Evolutionary conservation across 2,888 invertebrate genomes (phyloP).

Genomic region (Drosophila silvestris): DNA sequence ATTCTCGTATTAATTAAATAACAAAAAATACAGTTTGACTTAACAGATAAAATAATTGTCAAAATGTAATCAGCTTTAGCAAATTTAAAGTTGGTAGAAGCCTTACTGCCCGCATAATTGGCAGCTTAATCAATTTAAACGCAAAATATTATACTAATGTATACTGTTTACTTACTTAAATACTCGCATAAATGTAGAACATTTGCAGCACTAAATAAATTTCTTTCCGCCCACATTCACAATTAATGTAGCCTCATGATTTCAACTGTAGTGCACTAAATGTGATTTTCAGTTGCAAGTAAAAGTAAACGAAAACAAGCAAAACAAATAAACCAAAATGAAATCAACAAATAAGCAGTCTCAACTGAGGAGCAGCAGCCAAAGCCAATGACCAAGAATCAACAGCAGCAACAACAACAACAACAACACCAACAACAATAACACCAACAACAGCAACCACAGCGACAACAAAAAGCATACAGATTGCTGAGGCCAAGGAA

Average conservation of each 20-base stretch:
- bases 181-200: conserved; percentile 2
- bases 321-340: conserved; percentile 74
- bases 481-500: conserved; percentile 78
- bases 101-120: background rate
- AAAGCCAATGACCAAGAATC: conserved; percentile 78
- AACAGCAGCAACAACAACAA: conserved; percentile 52
- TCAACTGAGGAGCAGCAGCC: conserved; percentile 48
- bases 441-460: conserved; percentile 29
- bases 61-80: background rate
- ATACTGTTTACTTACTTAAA: background rate
- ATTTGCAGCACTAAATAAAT: conserved; percentile 37
- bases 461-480: conserved; percentile 34
- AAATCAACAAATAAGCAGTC: conserved; percentile 77
- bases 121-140: background rate
- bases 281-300: conserved; percentile 64
- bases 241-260: conserved; percentile 36
- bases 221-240: conserved; percentile 35
- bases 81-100: background rate
- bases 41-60: background rate
- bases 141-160: background rate
- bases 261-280: conserved; percentile 25
- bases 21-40: background rate
- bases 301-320: conserved; percentile 69
- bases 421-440: conserved; percentile 25
- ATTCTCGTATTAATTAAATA: background rate